Evolutionary conservation across 2,797 vertebrate species (phyloP).

Genomic region (Syngnathus acus): DNA sequence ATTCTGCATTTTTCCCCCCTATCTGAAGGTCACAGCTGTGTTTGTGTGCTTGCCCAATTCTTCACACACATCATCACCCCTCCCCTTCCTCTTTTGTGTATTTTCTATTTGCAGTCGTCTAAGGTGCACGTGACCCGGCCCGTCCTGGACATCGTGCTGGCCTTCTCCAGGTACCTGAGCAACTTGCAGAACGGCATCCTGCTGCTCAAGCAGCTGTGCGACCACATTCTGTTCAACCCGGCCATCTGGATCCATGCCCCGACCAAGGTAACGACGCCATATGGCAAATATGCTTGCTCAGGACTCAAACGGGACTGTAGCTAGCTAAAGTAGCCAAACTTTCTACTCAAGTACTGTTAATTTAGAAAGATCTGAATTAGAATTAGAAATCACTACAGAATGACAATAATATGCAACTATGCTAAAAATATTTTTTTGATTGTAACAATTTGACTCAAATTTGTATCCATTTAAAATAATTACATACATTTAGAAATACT

Average conservation of each 20-base stretch:
- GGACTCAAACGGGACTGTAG: slow-evolving; percentile 1
- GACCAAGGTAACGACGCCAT: slow-evolving; percentile 76
- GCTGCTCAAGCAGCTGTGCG: slow-evolving; percentile 94
- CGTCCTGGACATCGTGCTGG: slow-evolving; percentile 89
- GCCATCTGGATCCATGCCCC: slow-evolving; percentile 97
- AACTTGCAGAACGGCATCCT: slow-evolving; percentile 87
- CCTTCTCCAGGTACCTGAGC: slow-evolving; percentile 93
- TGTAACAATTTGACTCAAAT: too few relatives aligned
- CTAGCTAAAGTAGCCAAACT: background rate
- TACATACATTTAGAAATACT: too few relatives aligned
- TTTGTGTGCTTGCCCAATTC: slow-evolving; percentile 28
- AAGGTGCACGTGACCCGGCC: slow-evolving; percentile 86
- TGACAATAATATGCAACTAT: too few relatives aligned
- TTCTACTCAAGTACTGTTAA: background rate
- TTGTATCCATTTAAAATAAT: too few relatives aligned
- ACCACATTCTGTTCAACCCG: slow-evolving; percentile 95
- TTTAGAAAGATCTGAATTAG: background rate
- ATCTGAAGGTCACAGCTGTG: slow-evolving; percentile 48
- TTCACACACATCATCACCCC: slow-evolving; percentile 4
- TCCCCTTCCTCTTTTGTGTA: background rate
- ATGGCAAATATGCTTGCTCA: background rate
- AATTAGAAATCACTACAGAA: too few relatives aligned
- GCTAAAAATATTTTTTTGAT: too few relatives aligned
- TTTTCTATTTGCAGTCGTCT: slow-evolving; percentile 76
- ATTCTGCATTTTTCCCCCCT: background rate